Evolutionary conservation across 2,888 invertebrate species (phyloP).

Genomic region (Conistra vaccinii): DNA sequence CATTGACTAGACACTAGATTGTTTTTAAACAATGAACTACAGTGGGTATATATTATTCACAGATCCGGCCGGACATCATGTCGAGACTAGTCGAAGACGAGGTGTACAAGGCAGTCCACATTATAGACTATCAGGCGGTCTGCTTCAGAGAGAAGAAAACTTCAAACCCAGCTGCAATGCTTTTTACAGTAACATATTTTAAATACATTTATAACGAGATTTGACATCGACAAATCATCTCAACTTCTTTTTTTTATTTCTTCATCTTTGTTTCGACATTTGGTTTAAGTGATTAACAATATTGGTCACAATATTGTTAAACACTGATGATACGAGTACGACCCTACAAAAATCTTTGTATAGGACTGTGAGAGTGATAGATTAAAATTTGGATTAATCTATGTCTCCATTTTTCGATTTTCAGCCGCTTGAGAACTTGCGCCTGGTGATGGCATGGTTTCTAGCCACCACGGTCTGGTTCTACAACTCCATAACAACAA

Average conservation of each 20-base stretch:
- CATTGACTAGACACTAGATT: not conserved
- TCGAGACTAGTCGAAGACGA: slow-evolving; percentile 93
- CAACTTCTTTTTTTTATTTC: too few relatives aligned
- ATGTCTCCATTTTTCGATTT: slow-evolving; percentile 37
- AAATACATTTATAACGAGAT: not conserved
- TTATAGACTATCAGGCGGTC: slow-evolving; percentile 97
- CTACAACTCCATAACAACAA: slow-evolving; percentile 89
- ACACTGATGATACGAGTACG: too few relatives aligned
- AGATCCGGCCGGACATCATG: slow-evolving; percentile 94
- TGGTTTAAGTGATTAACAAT: too few relatives aligned
- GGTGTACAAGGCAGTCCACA: slow-evolving; percentile 93
- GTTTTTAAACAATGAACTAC: not conserved
- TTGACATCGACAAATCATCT: too few relatives aligned
- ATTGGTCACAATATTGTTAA: too few relatives aligned
- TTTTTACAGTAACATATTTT: slow-evolving; percentile 90
- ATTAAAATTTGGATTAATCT: not conserved
- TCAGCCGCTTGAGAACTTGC: slow-evolving; percentile 91
- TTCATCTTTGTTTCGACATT: too few relatives aligned
- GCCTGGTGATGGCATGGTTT: slow-evolving; percentile 91
- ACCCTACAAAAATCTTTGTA: not conserved
- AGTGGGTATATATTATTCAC: slow-evolving; percentile 39
- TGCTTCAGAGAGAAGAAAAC: slow-evolving; percentile 94
- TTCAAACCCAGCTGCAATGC: slow-evolving; percentile 90
- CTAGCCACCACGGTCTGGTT: slow-evolving; percentile 90
- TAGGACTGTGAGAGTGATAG: not conserved